Conservation (phyloP, 2,797 vertebrate genomes). For the Halcyon smyrnensis region DNA sequence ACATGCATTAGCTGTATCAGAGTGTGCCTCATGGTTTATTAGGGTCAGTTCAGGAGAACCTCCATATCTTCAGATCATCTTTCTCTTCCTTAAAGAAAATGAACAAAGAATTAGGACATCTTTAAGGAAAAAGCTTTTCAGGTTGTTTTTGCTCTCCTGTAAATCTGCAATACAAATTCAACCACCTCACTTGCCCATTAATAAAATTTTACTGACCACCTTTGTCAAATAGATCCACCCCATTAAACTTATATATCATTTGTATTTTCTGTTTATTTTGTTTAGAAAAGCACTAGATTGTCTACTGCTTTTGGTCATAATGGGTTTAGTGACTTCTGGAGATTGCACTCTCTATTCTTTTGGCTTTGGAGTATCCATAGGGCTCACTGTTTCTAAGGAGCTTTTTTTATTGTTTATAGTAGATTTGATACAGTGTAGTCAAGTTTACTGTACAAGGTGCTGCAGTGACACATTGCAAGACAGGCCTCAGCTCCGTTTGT, state of each 20-base stretch:
- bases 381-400: neutral
- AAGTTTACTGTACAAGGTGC: neutral
- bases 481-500: neutral
- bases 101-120: neutral
- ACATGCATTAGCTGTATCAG: constrained; percentile 17
- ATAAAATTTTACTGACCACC: neutral
- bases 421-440: neutral
- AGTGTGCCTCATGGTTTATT: neutral
- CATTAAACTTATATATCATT: neutral
- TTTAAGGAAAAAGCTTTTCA: neutral
- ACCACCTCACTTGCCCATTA: neutral
- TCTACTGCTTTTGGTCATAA: neutral
- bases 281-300: neutral
- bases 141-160: neutral
- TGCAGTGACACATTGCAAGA: neutral
- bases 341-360: neutral
- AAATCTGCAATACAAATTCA: neutral
- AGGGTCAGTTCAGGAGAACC: constrained; percentile 30
- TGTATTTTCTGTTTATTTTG: neutral
- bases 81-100: neutral
- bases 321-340: neutral
- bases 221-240: neutral
- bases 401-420: neutral
- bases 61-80: neutral
- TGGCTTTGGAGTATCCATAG: neutral